Evolutionary conservation across 2,797 vertebrate genomes (phyloP), one percentile per base, ranked within the genome.

Genomic region (Vipera latastei): DNA sequence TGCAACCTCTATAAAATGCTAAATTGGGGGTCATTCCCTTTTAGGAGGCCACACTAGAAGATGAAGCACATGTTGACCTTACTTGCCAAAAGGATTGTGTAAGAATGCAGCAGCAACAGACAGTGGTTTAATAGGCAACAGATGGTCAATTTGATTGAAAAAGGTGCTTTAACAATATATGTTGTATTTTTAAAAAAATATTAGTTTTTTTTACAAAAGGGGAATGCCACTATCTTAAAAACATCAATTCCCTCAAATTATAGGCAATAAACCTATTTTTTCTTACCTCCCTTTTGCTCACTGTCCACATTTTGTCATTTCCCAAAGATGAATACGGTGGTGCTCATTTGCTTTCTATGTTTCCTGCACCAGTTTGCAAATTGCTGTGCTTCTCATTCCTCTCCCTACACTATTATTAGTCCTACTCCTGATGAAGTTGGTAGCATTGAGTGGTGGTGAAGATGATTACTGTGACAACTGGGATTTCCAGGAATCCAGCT

Each of bases 71-170:
- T 96, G 96, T 96, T 95, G 89, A 94, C 86, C 91, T 95, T 91
- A 86, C 95, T 91, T 91, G 92, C 92, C 90, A 93, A 95, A 95
- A 95, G 94, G 94, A 94, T 96, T 96, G 96, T 97, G 96, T 96
- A 97, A 96, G 95, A 97, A 96, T 95, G 92, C 4, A 13, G 95
- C 94, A 95, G 95, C 95, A 96, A 96, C 94, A 97, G 97, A 96
- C 96, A 97, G 96, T 95, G 96, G 95, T 96, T 90, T 97, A 97
- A 97, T 95, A 94, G 96, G 92, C 91, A 97, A 95, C 97, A 97
- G 96, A 97, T 97, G 96, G 96, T 94, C 96, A 97, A 92, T 96
- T 96, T 96, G 95, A 96, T 96, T 97, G 96, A 95, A 96, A 96
- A 96, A 96, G 95, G 95, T 96, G 95, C 94, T 95, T 97, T 96